A percentile compares a stretch with the other conserved stretches of the same genome.
Conservation (phyloP, 2,113 vertebrate species). For the Sinocyclocheilus grahami region DNA sequence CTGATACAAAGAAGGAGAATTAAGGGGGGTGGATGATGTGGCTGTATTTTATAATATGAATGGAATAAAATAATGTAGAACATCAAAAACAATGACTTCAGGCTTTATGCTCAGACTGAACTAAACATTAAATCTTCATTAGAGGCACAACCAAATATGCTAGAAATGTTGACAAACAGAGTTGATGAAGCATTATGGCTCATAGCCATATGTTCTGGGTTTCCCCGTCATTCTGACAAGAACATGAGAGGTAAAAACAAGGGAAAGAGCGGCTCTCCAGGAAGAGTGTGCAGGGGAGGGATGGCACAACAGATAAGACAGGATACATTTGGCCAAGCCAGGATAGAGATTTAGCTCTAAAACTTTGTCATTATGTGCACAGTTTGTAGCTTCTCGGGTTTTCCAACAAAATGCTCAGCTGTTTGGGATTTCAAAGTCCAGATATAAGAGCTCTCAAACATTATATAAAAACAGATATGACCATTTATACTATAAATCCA, state of each 20-base stretch:
- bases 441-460: neutral
- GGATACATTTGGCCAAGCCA: constrained; percentile 65
- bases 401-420: neutral
- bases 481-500: neutral
- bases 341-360: constrained; percentile 55
- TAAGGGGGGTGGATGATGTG: neutral
- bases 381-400: neutral
- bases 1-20: neutral
- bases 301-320: constrained; percentile 72
- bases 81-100: neutral
- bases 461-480: neutral
- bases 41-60: neutral
- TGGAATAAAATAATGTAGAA: neutral
- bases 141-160: neutral
- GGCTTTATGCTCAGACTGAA: neutral
- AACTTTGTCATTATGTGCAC: neutral
- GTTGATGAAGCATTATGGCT: constrained; percentile 42
- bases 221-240: constrained; percentile 51
- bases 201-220: constrained; percentile 57
- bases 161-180: constrained; percentile 5
- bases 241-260: constrained; percentile 31
- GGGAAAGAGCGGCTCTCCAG: constrained; percentile 52
- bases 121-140: constrained; percentile 1
- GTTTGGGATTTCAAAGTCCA: neutral
- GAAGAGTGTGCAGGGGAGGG: constrained; percentile 65